A percentile compares a stretch with the other conserved stretches of the same genome.
Conservation (phyloP, 2,888 invertebrate genomes). For the Netelia inedita region DNA sequence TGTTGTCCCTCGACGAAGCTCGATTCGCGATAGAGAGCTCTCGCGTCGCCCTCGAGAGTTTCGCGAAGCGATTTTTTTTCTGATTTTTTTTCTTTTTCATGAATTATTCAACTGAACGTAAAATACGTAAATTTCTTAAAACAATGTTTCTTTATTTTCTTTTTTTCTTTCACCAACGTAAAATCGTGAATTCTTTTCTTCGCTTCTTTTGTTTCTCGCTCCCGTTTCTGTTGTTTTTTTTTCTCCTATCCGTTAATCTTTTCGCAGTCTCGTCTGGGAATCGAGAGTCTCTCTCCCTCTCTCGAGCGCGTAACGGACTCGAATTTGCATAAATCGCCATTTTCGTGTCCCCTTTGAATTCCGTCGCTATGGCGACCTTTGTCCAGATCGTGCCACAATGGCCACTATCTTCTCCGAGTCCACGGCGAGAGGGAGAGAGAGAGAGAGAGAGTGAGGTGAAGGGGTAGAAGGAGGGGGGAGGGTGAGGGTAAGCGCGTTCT, state of each 20-base stretch:
- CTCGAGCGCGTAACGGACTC: slow-evolving; percentile 72
- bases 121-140: slow-evolving; percentile 17
- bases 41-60: too few species aligned
- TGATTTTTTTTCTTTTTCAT: not conserved
- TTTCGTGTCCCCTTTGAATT: slow-evolving; percentile 82
- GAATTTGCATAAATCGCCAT: slow-evolving; percentile 83
- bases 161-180: slow-evolving; percentile 67
- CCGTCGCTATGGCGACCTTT: slow-evolving; percentile 84
- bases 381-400: slow-evolving; percentile 83
- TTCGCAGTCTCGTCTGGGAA: slow-evolving; percentile 39
- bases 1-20: too few species aligned
- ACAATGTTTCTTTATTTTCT: not conserved
- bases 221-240: slow-evolving; percentile 3
- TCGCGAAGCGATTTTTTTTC: too few species aligned
- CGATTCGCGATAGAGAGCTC: too few species aligned
- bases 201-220: slow-evolving; percentile 29
- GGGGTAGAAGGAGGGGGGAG: not conserved
- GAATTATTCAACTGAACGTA: slow-evolving; percentile 1
- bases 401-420: slow-evolving; percentile 79
- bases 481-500: slow-evolving; percentile 43
- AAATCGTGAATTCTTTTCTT: slow-evolving; percentile 58
- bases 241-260: slow-evolving; percentile 66
- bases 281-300: not conserved
- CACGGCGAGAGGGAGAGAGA: slow-evolving; percentile 53
- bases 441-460: slow-evolving; percentile 15